Base-by-base conservation (phyloP, 2,113 vertebrate species). In the Martes martes region DNA sequence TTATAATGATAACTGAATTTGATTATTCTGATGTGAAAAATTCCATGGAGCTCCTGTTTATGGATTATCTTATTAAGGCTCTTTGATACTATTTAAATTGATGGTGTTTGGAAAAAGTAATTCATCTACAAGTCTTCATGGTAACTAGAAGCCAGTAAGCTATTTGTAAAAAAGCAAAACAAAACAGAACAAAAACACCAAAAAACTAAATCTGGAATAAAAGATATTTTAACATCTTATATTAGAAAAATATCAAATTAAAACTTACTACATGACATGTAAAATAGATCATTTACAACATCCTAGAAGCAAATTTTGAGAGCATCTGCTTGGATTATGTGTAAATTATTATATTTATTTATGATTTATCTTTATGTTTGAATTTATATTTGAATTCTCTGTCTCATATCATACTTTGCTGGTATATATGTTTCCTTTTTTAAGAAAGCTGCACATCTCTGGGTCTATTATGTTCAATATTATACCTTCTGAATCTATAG, bases 1-100 rank as follows among this genome's bases (percentile, higher is more conserved):
- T 39, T 81, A 59, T 74, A 69, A 83, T 86, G 33, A 94, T 36
- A 83, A 93, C 11, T 87, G 7, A 9, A 88, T 47, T 88, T 57
- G 19, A 83, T 91, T 94, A 94, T 82, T 92, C 82, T 89, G 28
- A 65, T 55, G 90, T 65, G 23, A 47, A 93, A 96, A 84, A 10
- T 74, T 65, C 55, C 23, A 61, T 71, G 33, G 5, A 42, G n/a
- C 9, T 23, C 7, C 39, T 57, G 1, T 61, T 90, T 87, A 26
- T 97, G 55, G 65, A 39, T 94, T 95, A 23, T 80, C 39, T 87
- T 80, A 87, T 81, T 36, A 89, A 94, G 92, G 9, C 4, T 59
- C 2, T 80, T 92, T 90, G 76, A 71, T 96, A 71, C 39, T 94
- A 93, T 94, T 90, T 39, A 84, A 14, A 61, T 33, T 83, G 69